phyloP scores from a whole-genome alignment of 2,113 vertebrate genomes.

The Microcebus murinus region DNA sequence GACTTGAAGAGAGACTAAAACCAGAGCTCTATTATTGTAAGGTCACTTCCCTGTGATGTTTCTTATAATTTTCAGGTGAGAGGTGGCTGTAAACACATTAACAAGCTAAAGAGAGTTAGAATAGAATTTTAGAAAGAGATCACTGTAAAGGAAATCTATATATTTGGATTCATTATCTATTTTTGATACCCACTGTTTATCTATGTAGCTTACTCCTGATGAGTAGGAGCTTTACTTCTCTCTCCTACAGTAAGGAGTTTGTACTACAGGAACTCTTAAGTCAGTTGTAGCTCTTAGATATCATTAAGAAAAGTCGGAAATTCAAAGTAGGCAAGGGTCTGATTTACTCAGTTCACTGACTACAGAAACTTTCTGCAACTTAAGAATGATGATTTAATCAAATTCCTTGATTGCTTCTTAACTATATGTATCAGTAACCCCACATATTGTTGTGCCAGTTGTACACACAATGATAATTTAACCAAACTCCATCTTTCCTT shows the following conservation, averaged over 20 bases:
- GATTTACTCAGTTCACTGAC: not conserved
- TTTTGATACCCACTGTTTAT: not conserved
- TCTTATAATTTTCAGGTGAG: slow-evolving; percentile 57
- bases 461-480: not conserved
- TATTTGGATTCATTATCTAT: not conserved
- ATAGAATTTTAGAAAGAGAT: slow-evolving; percentile 17
- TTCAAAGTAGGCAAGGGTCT: not conserved
- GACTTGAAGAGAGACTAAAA: slow-evolving; percentile 49
- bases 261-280: not conserved
- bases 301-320: not conserved
- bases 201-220: not conserved
- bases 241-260: not conserved
- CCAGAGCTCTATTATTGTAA: slow-evolving; percentile 43
- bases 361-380: not conserved
- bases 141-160: not conserved
- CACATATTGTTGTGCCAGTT: not conserved
- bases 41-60: slow-evolving; percentile 65
- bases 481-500: not conserved
- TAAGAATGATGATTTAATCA: not conserved
- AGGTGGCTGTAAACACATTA: slow-evolving; percentile 66
- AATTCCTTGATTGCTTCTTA: not conserved
- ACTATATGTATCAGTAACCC: not conserved
- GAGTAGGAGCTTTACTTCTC: not conserved
- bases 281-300: not conserved
- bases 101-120: slow-evolving; percentile 31